Evolutionary conservation across 2,888 invertebrate species (phyloP).

Genomic region (Pyrochroa serraticornis): DNA sequence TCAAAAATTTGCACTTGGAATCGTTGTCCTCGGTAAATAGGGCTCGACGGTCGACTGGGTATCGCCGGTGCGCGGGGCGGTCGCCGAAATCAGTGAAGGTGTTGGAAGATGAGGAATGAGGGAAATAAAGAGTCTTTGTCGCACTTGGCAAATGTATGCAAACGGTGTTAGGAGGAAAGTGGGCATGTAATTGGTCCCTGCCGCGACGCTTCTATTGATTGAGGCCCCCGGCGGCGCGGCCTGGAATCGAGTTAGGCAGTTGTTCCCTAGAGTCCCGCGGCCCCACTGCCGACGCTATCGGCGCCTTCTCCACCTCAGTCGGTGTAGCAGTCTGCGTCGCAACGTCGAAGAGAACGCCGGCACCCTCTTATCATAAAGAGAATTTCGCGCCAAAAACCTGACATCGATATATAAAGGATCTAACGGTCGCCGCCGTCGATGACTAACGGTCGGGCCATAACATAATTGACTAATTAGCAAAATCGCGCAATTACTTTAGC

Average conservation of each 20-base stretch:
- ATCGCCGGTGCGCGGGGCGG: no score
- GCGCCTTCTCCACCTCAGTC: constrained; percentile 18
- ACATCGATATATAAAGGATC: no score
- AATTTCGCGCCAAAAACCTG: no score
- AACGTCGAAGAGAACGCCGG: constrained; percentile 6
- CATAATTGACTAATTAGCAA: constrained; percentile 6
- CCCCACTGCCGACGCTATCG: constrained; percentile 28
- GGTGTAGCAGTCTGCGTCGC: constrained; percentile 16
- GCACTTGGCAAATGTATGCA: constrained; percentile 58
- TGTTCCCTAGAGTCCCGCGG: constrained; percentile 49
- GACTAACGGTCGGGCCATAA: no score
- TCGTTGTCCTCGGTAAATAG: no score
- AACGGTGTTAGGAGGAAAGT: constrained; percentile 62
- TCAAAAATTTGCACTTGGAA: no score
- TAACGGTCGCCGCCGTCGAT: no score
- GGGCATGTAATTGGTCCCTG: constrained; percentile 62
- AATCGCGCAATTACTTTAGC: constrained; percentile 10
- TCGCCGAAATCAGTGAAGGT: constrained; percentile 27
- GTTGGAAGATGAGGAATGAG: constrained; percentile 34
- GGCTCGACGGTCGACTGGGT: no score
- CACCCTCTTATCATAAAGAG: not conserved
- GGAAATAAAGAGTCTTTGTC: constrained; percentile 45
- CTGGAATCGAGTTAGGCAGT: constrained; percentile 58
- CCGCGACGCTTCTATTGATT: constrained; percentile 61
- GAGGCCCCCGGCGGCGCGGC: constrained; percentile 57